These are phyloP conservation scores for Threskiornis aethiopicus DNA, from an alignment of 2,797 vertebrate species.

Conservation along the genomic window DNA sequence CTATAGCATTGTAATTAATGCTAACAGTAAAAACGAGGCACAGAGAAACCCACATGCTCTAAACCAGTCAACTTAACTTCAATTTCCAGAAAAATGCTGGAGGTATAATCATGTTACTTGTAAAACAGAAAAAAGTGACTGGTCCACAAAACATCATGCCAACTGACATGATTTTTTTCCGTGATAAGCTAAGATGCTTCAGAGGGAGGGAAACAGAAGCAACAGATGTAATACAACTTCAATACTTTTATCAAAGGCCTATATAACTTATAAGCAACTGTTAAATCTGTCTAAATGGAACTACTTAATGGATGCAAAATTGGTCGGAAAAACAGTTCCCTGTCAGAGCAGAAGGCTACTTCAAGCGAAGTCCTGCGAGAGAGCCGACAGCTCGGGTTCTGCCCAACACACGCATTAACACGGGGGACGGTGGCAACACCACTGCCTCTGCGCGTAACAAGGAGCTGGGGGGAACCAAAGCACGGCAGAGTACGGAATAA, in stretches of 20 bases:
- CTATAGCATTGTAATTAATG: background rate
- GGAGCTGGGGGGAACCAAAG: background rate
- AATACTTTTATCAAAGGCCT: background rate
- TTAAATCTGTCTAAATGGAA: background rate
- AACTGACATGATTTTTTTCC: background rate
- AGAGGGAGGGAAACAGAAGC: background rate
- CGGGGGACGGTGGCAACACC: accelerated
- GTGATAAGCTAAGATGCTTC: background rate
- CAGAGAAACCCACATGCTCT: background rate
- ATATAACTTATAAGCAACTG: background rate
- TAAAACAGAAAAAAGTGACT: background rate
- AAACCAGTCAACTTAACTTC: background rate
- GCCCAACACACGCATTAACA: background rate
- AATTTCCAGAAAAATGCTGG: background rate
- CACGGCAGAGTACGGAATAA: background rate
- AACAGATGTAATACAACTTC: background rate
- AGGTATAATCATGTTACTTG: background rate
- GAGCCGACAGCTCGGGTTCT: background rate
- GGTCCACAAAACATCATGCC: background rate
- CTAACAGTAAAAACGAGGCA: background rate
- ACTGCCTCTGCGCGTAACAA: background rate
- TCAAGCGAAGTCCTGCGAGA: background rate
- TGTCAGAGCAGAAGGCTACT: background rate
- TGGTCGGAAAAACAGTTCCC: background rate
- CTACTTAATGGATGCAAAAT: background rate